These are phyloP conservation scores for Chrysolina oricalcia DNA, from an alignment of 2,888 invertebrate genomes.

Conservation along the genomic window DNA sequence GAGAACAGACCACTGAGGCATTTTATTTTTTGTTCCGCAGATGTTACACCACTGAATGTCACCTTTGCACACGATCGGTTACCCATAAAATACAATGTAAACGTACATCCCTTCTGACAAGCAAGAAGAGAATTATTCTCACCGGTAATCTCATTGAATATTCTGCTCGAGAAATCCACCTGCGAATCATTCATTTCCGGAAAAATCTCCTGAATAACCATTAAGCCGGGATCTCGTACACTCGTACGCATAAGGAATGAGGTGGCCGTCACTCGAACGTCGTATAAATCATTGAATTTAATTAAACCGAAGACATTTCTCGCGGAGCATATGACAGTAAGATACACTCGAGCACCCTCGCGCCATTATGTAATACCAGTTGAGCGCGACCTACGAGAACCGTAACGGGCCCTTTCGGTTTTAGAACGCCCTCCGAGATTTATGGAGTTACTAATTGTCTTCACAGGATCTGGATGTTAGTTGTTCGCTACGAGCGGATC, in stretches of 20 bases:
- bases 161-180: background rate
- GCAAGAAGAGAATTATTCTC: background rate
- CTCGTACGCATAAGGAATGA: constrained; percentile 10
- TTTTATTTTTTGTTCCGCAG: too few species aligned
- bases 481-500: background rate
- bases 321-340: constrained; percentile 10
- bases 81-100: too few species aligned
- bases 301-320: constrained; percentile 19
- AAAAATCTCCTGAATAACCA: background rate
- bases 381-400: constrained; percentile 2
- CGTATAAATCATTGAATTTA: constrained; percentile 31
- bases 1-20: too few species aligned
- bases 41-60: too few species aligned
- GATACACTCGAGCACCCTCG: background rate
- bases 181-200: background rate
- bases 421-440: background rate
- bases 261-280: constrained; percentile 7
- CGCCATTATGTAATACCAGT: constrained; percentile 9
- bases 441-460: background rate
- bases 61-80: too few species aligned
- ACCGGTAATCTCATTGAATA: background rate
- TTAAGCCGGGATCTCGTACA: background rate
- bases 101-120: too few species aligned
- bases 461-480: background rate
- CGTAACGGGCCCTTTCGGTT: constrained; percentile 4